phyloP scores from a whole-genome alignment of 2,888 invertebrate genomes.

The Hyalella azteca region DNA sequence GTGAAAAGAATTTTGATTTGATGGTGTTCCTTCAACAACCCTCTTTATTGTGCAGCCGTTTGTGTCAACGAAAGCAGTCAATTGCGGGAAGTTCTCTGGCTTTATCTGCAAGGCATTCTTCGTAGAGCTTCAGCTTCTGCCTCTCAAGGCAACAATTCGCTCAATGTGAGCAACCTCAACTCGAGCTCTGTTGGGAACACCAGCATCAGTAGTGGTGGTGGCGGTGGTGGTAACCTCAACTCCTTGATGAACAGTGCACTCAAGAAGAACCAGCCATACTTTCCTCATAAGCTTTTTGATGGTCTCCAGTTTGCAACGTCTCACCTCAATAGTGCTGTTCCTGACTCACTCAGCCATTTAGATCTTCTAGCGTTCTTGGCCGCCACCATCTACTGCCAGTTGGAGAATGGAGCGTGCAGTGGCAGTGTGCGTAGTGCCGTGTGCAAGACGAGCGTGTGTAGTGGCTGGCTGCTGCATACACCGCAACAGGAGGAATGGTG shows the following conservation, averaged over 20 bases:
- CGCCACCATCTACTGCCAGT: conserved; percentile 53
- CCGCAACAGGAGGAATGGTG: conserved; percentile 54
- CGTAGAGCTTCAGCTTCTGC: neutral
- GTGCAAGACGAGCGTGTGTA: conserved; percentile 25
- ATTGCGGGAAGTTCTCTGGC: conserved; percentile 54
- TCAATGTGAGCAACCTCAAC: conserved; percentile 25
- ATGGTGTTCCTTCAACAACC: too few species aligned
- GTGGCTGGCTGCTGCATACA: conserved; percentile 42
- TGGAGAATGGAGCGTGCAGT: conserved; percentile 38
- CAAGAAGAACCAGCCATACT: conserved; percentile 47
- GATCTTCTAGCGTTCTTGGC: conserved; percentile 57
- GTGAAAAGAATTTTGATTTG: too few species aligned
- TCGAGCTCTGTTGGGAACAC: conserved; percentile 1
- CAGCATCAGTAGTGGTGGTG: neutral
- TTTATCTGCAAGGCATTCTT: conserved; percentile 43
- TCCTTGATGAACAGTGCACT: conserved; percentile 4
- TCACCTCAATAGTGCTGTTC: conserved; percentile 43
- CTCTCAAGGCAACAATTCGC: neutral
- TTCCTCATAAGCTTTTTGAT: conserved; percentile 48
- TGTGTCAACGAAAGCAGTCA: conserved; percentile 45
- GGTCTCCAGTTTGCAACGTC: conserved; percentile 46
- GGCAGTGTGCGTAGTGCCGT: conserved; percentile 21
- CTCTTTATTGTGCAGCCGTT: too few species aligned
- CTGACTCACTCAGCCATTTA: conserved; percentile 56
- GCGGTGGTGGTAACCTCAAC: neutral